phyloP scores from a whole-genome alignment of 2,888 invertebrate genomes.

The Lepetodrilus schrolli region DNA sequence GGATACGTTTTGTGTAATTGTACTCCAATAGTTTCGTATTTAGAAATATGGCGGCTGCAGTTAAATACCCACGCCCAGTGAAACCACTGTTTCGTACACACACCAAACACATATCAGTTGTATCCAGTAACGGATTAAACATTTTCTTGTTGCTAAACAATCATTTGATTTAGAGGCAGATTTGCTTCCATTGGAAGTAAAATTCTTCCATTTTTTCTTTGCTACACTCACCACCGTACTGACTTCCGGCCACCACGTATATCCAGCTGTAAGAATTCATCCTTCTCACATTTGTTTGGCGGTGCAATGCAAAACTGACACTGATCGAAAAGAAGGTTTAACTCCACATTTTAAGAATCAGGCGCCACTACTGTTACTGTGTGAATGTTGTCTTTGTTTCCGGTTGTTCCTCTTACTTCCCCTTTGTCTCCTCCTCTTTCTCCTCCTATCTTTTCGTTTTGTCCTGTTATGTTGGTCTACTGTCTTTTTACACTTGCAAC shows the following conservation, averaged over 20 bases:
- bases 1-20: background rate
- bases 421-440: slow-evolving; percentile 27
- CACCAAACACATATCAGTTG: background rate
- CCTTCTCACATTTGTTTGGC: background rate
- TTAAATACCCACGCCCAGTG: background rate
- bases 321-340: background rate
- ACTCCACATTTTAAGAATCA: background rate
- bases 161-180: slow-evolving; percentile 7
- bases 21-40: background rate
- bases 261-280: background rate
- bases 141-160: background rate
- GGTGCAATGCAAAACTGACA: background rate
- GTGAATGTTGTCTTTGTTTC: background rate
- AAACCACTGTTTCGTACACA: slow-evolving; percentile 5
- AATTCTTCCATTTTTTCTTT: background rate
- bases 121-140: background rate
- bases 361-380: background rate
- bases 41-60: no score
- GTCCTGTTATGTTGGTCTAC: slow-evolving; percentile 52
- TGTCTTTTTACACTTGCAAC: slow-evolving; percentile 68
- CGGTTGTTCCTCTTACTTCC: slow-evolving; percentile 26
- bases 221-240: background rate
- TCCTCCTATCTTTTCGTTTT: slow-evolving; percentile 18
- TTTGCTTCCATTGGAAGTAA: background rate
- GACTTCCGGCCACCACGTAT: background rate